These are phyloP conservation scores for Lepus oiostolus DNA, from an alignment of 2,797 vertebrate species.

Conservation along the genomic window DNA sequence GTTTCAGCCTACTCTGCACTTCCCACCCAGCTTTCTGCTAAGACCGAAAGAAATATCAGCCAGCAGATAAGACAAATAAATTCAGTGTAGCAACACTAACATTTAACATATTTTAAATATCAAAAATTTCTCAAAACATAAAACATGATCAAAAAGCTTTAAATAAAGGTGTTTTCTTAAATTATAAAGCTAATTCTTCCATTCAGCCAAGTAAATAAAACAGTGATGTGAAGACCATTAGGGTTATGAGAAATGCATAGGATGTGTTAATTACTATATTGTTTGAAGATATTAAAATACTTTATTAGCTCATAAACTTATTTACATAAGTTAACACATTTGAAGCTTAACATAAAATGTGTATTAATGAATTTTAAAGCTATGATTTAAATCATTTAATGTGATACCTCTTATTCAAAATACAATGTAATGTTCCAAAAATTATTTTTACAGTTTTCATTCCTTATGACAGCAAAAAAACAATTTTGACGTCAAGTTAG, in stretches of 20 bases:
- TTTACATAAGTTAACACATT: not conserved
- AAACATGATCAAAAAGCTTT: not conserved
- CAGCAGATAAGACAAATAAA: slow-evolving; percentile 24
- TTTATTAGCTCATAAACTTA: slow-evolving; percentile 40
- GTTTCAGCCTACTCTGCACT: too few species aligned
- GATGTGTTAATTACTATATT: slow-evolving; percentile 28
- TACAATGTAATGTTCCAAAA: not conserved
- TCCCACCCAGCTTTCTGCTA: not conserved
- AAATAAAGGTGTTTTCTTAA: slow-evolving; percentile 55
- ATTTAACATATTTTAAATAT: slow-evolving; percentile 39
- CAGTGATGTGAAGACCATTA: not conserved
- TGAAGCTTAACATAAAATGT: not conserved
- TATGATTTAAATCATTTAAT: slow-evolving; percentile 62
- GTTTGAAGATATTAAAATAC: slow-evolving; percentile 44
- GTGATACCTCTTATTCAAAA: not conserved
- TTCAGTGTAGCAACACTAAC: not conserved
- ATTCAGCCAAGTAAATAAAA: slow-evolving; percentile 49
- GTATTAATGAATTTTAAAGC: slow-evolving; percentile 17
- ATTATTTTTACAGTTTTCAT: slow-evolving; percentile 20
- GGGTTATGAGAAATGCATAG: slow-evolving; percentile 36
- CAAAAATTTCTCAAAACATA: not conserved
- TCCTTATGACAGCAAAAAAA: slow-evolving; percentile 26
- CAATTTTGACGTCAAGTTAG: slow-evolving; percentile 43
- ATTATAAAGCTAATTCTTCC: slow-evolving; percentile 44
- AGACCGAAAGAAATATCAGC: slow-evolving; percentile 38